A percentile compares a stretch with the other conserved stretches of the same genome.
Conservation (phyloP, 2,113 vertebrate genomes). For the Grammomys surdaster region DNA sequence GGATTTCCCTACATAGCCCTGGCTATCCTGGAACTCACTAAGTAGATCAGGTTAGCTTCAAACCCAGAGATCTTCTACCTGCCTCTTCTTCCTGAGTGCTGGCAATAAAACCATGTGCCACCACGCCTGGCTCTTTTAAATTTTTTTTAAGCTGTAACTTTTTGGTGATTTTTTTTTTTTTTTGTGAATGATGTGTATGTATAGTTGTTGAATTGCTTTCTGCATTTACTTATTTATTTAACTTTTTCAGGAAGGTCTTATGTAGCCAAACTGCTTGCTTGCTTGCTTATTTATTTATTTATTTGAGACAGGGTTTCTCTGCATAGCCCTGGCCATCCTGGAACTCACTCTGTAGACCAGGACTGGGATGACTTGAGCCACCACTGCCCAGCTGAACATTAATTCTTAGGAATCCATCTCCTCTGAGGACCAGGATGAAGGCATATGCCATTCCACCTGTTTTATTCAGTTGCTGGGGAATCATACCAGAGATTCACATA, state of each 20-base stretch:
- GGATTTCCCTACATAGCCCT: neutral
- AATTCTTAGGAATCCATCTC: neutral
- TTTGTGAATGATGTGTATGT: neutral
- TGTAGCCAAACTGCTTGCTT: neutral
- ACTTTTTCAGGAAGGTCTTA: neutral
- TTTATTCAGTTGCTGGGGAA: neutral
- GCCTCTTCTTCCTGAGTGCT: neutral
- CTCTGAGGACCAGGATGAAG: neutral
- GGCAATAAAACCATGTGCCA: neutral
- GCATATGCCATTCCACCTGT: neutral
- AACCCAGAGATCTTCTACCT: neutral
- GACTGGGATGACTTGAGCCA: neutral
- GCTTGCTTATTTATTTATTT: neutral
- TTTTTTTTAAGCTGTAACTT: neutral
- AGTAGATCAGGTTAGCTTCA: neutral
- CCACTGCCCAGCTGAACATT: neutral
- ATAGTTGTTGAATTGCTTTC: neutral
- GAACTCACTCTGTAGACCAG: too few relatives aligned
- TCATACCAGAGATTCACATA: neutral
- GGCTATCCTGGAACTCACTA: neutral
- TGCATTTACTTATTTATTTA: neutral
- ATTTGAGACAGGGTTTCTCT: too few relatives aligned
- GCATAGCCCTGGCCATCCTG: too few relatives aligned
- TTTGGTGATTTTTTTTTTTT: neutral
- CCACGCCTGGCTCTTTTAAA: neutral